These are phyloP conservation scores for Tyto alba DNA, from an alignment of 2,113 vertebrate genomes.

Conservation along the genomic window DNA sequence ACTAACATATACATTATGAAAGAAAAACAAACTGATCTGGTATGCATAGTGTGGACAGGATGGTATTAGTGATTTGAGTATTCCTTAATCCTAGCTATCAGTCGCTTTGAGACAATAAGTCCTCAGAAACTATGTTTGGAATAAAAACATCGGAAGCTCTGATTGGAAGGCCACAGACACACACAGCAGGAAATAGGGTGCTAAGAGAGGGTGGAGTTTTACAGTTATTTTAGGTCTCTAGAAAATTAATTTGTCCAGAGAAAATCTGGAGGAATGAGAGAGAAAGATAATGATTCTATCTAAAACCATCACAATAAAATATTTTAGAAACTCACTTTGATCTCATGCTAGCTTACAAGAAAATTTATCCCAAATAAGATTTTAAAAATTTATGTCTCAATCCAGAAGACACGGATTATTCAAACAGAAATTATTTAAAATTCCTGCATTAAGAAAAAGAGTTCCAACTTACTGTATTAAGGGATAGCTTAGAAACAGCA, in stretches of 20 bases:
- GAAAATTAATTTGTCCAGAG: neutral
- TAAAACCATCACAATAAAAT: neutral
- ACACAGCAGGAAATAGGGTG: neutral
- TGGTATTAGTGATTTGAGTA: neutral
- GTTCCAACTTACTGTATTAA: neutral
- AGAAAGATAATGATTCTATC: neutral
- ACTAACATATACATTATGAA: neutral
- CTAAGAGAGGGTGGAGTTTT: neutral
- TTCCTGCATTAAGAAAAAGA: neutral
- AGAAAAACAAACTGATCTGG: neutral
- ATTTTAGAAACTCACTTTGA: neutral
- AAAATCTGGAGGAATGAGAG: neutral
- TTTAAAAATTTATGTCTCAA: neutral
- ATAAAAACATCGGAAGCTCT: neutral
- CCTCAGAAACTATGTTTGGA: neutral
- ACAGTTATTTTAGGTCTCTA: neutral
- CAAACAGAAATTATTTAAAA: neutral
- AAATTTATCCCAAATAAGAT: neutral
- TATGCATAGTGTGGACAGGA: neutral
- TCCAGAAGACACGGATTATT: neutral
- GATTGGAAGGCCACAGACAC: neutral
- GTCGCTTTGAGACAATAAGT: neutral
- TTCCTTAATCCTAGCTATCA: neutral
- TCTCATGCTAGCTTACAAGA: neutral
- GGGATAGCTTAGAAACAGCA: neutral